Base-by-base conservation (phyloP, 2,113 vertebrate species). In the Megaceryle maxima region DNA sequence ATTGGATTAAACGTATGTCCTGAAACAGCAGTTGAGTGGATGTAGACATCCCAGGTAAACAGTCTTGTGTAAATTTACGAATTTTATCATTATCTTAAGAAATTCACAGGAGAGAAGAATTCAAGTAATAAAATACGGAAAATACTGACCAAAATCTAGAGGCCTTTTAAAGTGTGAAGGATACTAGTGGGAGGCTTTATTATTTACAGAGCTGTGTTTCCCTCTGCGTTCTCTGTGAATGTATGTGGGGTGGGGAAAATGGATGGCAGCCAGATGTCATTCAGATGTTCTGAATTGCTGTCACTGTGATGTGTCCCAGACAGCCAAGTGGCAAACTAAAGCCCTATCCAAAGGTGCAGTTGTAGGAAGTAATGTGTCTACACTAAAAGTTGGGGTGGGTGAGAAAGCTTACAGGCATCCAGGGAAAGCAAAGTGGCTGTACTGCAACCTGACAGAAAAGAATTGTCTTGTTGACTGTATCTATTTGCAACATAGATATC, bases 11-110 rank as follows among this genome's bases (percentile, higher is more conserved):
- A 87, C 12, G 44, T 60, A 70, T 63, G n/a, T 50, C n/a, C 50
- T 75, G 68, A 83, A 95, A 69, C 41, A 41, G 26, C 56, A 83
- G 10, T 11, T 57, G 33, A 77, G 48, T 62, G 56, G 35, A 78
- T 19, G 33, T 60, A 76, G 63, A 67, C 16, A 67, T n/a, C 24
- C 5, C 7, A 20, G 59, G 53, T 86, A 44, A 80, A 43, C 10
- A 14, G 76, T 63, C 67, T 55, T 67, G 64, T 82, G 48, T 57
- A 86, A 64, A 66, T 87, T 69, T 55, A 41, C 41, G 14, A 12
- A 55, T 91, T 96, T 89, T 92, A 63, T 86, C 21, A 18, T 66
- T 77, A 67, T 18, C 29, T 88, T 94, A 64, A 81, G 66, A 97
- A 92, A 78, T 75, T 74, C 73, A 88, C 41, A 46, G 51, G 41